Base-by-base conservation (phyloP, 2,888 invertebrate genomes). In the Cristatella mucedo region DNA sequence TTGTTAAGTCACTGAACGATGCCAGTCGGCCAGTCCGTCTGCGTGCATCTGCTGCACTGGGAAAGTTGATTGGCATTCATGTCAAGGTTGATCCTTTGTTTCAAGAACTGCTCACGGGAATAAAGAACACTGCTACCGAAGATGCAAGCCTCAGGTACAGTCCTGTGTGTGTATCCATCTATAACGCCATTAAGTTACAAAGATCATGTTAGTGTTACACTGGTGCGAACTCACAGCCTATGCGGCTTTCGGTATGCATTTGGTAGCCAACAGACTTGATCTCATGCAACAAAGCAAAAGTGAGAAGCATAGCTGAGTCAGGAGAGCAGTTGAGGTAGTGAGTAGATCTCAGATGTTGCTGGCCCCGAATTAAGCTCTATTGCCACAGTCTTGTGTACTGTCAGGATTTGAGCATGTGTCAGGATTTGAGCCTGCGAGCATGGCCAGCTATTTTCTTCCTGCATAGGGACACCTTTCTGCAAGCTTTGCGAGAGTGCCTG, bases 11-110 rank as follows among this genome's bases (percentile, higher is more conserved):
- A 3, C 71, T 95, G 41, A 80, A 82, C 61, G 97, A 97, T 67
- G 76, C 80, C 20, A 81, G 81, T 65, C 73, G 89, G 42, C 73
- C 76, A 47, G 91, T 93, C 15, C 74, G 93, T 44, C 73, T 93
- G 50, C 82, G 82, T 69, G 85, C 91, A 6, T 89, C 66, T 1
- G 50, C 54, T 13, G 93, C 91, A 38, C 72, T 95, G 19, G 78
- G 85, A 47, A 77, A 83, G 62, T 72, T 93, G 9, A 83, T 89
- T 46, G 72, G 79, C 19, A 91, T 95, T 50, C 93, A 95, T 68
- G 81, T 82, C 38, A 76, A 87, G 46, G 81, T 89, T 0, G 95
- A 95, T 71, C 83, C 89, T 6, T 72, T 95, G n/a, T 87, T 93
- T 67, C 76, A 78, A 11, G 95, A 97, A 62, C 73, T 95, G 57